Evolutionary conservation across 1,140 invertebrate species (phyloP), one percentile per base, ranked within the genome.

Genomic region (Battus philenor): DNA sequence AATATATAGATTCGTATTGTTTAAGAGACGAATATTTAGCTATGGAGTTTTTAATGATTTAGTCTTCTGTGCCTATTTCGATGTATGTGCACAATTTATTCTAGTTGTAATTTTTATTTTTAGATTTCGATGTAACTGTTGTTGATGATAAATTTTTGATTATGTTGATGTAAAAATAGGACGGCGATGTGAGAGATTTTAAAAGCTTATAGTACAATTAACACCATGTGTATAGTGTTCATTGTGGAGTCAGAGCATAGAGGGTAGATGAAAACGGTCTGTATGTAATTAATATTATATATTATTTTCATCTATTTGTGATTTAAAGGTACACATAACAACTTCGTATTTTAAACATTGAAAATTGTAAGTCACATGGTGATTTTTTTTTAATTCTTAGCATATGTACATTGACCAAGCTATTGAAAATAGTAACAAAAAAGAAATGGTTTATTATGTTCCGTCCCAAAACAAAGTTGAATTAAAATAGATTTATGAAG

Each of bases 11-110:
- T 31, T 26, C 1, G 20, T 39, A 8, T 30, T 32, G 32, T 43
- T 34, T 30, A 30, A 24, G 17, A 31, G 6, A 39, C 31, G 39
- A 27, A 1, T 30, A 30, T 30, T 30, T 30, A 30, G 27, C 27
- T 4, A 10, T n/a, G 27, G 4, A n/a, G 10, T 11, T 30, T 30
- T n/a, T 30, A 30, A 10, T 11, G 9, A 10, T 30, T 30, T 30
- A 30, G n/a, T 30, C 10, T 10, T 30, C 4, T 10, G 9, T 11
- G 9, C 1, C n/a, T 8, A 27, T 27, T n/a, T 27, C 24, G 2
- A 4, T n/a, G 10, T 10, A 10, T 30, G 27, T 30, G 27, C 27
- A 30, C 27, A 30, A 30, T n/a, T 30, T 30, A 30, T 10, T 30
- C 4, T 30, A 30, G 27, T 30, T n/a, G 6, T 2, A 26, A 26